These are phyloP conservation scores for Etheostoma nigrum DNA, from an alignment of 2,797 vertebrate species.

Conservation along the genomic window DNA sequence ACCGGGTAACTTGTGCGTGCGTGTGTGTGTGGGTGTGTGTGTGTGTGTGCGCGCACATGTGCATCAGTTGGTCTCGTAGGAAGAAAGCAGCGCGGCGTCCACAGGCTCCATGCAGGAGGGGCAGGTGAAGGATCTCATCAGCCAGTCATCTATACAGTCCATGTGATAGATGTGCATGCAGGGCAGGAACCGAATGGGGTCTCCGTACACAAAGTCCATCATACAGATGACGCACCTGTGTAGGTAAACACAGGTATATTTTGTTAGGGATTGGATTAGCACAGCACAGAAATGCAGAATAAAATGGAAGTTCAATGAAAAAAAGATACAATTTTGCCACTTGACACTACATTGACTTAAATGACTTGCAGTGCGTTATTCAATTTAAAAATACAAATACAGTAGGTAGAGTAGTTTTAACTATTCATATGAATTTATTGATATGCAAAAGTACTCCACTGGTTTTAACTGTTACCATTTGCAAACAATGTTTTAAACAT, in stretches of 20 bases:
- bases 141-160: constrained; percentile 99
- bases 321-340: not conserved
- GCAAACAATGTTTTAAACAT: not conserved
- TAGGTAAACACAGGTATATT: constrained; percentile 9
- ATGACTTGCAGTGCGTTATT: not conserved
- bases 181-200: constrained; percentile 96
- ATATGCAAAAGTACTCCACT: not conserved
- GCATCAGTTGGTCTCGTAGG: constrained; percentile 90
- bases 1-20: constrained; percentile 53
- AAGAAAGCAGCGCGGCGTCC: constrained; percentile 94
- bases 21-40: constrained; percentile 35
- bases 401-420: not conserved
- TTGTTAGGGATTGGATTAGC: not conserved
- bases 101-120: constrained; percentile 98
- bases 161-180: constrained; percentile 98
- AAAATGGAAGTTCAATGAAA: not conserved
- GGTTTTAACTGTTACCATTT: not conserved
- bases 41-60: constrained; percentile 14
- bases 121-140: constrained; percentile 97
- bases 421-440: not conserved
- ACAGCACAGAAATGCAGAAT: constrained; percentile 3
- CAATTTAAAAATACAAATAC: not conserved
- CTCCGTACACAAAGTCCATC: constrained; percentile 98
- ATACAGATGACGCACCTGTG: constrained; percentile 96
- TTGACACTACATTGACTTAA: not conserved